Percentiles rank a stretch among this genome's conserved stretches.
Evolutionary conservation across 2,797 vertebrate species (phyloP).

Genomic region (Hemitrygon akajei): DNA sequence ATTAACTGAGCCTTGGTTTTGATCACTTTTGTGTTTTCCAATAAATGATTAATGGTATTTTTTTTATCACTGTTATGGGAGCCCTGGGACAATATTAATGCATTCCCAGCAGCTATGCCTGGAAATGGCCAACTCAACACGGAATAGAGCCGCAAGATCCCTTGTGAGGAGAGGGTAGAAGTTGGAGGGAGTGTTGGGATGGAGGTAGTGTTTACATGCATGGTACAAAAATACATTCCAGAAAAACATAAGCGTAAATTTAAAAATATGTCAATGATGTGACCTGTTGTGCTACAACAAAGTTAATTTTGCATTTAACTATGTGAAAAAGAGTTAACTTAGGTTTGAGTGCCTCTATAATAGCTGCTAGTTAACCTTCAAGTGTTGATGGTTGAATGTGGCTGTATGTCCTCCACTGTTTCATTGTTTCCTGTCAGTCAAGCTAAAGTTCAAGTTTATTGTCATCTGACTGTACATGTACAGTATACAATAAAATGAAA

Average conservation of each 20-base stretch:
- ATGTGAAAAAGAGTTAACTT: neutral
- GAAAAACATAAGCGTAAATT: too few relatives aligned
- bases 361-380: neutral
- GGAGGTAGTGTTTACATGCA: too few relatives aligned
- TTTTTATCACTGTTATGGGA: neutral
- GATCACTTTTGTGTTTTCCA: neutral
- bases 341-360: neutral
- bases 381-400: neutral
- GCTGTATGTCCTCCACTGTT: neutral
- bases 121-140: neutral
- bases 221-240: neutral
- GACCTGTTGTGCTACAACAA: neutral
- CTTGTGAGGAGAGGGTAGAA: too few relatives aligned
- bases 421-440: too few relatives aligned
- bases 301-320: neutral
- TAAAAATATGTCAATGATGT: too few relatives aligned
- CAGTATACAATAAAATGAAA: too few relatives aligned
- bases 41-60: neutral
- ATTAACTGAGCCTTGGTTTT: neutral
- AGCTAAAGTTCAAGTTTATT: too few relatives aligned
- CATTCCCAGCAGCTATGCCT: neutral
- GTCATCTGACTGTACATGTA: too few relatives aligned
- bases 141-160: neutral
- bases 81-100: neutral
- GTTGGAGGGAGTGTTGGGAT: neutral